These are phyloP conservation scores for Chelmon rostratus DNA, from an alignment of 2,797 vertebrate species.

Conservation along the genomic window DNA sequence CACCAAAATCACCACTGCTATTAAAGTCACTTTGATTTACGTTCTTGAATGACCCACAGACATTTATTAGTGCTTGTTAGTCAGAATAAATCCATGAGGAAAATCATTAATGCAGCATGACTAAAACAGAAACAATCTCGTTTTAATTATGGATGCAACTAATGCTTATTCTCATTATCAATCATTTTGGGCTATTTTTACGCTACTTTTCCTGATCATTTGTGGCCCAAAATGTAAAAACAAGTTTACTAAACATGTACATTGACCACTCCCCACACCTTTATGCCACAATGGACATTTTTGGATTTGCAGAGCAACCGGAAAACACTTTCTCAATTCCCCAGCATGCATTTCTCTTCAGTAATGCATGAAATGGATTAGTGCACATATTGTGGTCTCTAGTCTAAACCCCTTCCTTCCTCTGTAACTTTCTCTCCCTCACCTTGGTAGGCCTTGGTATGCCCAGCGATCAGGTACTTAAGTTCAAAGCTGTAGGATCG, in stretches of 20 bases:
- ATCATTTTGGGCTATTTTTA: background rate
- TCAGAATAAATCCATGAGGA: background rate
- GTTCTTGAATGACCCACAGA: background rate
- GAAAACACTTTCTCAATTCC: background rate
- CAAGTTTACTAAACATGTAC: no score
- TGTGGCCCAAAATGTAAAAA: background rate
- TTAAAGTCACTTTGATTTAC: conserved; percentile 46
- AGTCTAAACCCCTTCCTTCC: background rate
- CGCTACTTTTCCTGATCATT: background rate
- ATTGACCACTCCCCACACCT: no score
- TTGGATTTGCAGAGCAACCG: no score
- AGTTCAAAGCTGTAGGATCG: conserved; percentile 92
- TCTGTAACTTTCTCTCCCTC: background rate
- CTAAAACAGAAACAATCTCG: background rate
- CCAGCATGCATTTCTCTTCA: background rate
- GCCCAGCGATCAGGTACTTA: conserved; percentile 91
- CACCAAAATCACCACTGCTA: conserved; percentile 41
- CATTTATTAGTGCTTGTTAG: background rate
- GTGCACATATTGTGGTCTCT: background rate
- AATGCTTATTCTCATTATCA: background rate
- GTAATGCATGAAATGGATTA: background rate
- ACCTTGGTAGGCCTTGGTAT: conserved; percentile 88
- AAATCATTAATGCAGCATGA: background rate
- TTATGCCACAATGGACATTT: no score
- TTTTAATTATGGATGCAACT: background rate